phyloP scores from a whole-genome alignment of 2,888 invertebrate genomes.

The Chorisops tibialis region DNA sequence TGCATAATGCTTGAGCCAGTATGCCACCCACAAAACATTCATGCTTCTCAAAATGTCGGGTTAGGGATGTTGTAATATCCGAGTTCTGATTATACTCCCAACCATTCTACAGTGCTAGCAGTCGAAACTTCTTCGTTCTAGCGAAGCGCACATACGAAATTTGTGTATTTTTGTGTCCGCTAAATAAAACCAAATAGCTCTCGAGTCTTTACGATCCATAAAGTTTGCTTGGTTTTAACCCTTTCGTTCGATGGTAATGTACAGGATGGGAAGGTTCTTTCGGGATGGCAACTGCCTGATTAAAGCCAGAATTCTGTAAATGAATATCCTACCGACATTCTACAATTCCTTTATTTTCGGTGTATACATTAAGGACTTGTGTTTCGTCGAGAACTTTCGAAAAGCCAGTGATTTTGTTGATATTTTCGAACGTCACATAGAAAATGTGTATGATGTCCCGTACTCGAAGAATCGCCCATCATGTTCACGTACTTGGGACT shows the following conservation, averaged over 20 bases:
- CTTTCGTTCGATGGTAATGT: slow-evolving; percentile 4
- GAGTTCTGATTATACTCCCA: slow-evolving; percentile 14
- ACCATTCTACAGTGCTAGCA: not conserved
- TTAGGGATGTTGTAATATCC: slow-evolving; percentile 8
- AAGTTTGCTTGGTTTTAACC: slow-evolving; percentile 33
- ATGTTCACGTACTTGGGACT: not conserved
- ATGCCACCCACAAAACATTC: not conserved
- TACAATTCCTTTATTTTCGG: slow-evolving; percentile 25
- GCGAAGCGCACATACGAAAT: slow-evolving; percentile 8
- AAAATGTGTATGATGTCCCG: not conserved
- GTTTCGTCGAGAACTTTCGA: slow-evolving; percentile 4
- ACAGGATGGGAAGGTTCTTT: not conserved
- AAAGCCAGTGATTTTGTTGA: not conserved
- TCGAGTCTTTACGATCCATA: slow-evolving; percentile 35
- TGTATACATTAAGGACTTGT: slow-evolving; percentile 22
- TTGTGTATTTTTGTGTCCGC: slow-evolving; percentile 27
- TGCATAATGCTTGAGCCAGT: slow-evolving; percentile 28
- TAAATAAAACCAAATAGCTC: slow-evolving; percentile 35
- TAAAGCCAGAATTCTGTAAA: slow-evolving; percentile 32
- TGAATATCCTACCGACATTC: slow-evolving; percentile 28
- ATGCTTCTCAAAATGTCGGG: not conserved
- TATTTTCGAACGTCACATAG: not conserved
- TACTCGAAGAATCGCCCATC: not conserved
- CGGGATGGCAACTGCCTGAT: slow-evolving; percentile 24
- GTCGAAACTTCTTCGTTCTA: not conserved